These are phyloP conservation scores for Zeuzera pyrina DNA, from an alignment of 2,888 invertebrate species.

Conservation along the genomic window DNA sequence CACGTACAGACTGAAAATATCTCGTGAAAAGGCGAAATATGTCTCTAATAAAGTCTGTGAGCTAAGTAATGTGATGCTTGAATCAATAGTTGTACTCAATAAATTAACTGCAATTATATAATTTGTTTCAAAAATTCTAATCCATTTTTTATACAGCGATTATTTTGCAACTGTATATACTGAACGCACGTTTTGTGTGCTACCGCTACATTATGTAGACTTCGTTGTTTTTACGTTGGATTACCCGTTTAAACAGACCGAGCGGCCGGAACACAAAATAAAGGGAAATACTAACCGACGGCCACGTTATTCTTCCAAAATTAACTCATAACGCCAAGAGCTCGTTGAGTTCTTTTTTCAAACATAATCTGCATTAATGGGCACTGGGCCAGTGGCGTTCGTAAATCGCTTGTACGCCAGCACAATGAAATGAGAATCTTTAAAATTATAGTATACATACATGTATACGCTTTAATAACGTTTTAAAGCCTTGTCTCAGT, in stretches of 20 bases:
- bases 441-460: slow-evolving; percentile 64
- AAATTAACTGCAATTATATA: too few relatives aligned
- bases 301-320: slow-evolving; percentile 68
- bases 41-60: too few relatives aligned
- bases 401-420: slow-evolving; percentile 62
- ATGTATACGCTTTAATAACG: slow-evolving; percentile 66
- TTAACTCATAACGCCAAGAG: slow-evolving; percentile 71
- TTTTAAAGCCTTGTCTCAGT: slow-evolving; percentile 55
- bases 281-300: slow-evolving; percentile 61
- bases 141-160: too few relatives aligned
- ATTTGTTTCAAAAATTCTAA: too few relatives aligned
- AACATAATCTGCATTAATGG: slow-evolving; percentile 68
- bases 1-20: too few relatives aligned
- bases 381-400: slow-evolving; percentile 65
- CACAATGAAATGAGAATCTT: slow-evolving; percentile 63
- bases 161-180: slow-evolving; percentile 46
- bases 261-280: slow-evolving; percentile 61
- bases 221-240: slow-evolving; percentile 54
- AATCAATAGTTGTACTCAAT: too few relatives aligned
- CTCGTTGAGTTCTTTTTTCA: slow-evolving; percentile 61
- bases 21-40: too few relatives aligned
- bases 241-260: slow-evolving; percentile 67
- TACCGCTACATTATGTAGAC: slow-evolving; percentile 45
- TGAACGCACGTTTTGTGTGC: slow-evolving; percentile 47
- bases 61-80: too few relatives aligned